phyloP scores from a whole-genome alignment of 2,797 vertebrate genomes.

The Centroberyx gerrardi region DNA sequence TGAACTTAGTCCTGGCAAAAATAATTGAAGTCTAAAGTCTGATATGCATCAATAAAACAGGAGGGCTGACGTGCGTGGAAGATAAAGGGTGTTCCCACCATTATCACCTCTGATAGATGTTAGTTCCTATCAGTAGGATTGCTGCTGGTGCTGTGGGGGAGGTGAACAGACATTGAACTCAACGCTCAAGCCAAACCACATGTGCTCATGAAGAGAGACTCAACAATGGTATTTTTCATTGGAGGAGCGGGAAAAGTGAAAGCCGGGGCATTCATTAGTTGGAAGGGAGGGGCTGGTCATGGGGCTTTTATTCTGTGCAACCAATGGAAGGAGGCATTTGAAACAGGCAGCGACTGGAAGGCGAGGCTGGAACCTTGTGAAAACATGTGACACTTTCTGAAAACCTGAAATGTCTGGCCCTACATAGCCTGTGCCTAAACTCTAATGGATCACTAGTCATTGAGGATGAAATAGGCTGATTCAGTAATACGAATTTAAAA shows the following conservation, averaged over 20 bases:
- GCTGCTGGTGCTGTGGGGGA: conserved; percentile 37
- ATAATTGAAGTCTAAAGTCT: conserved; percentile 49
- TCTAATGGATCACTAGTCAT: background rate
- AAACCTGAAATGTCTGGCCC: conserved; percentile 33
- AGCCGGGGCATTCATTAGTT: conserved; percentile 63
- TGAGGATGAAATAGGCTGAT: background rate
- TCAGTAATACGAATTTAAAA: conserved; percentile 1
- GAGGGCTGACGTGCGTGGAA: background rate
- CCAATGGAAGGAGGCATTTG: conserved; percentile 60
- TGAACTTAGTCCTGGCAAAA: background rate
- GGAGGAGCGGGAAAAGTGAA: conserved; percentile 62
- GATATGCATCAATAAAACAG: conserved; percentile 21
- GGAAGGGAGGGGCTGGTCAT: conserved; percentile 61
- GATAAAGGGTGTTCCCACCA: conserved; percentile 38
- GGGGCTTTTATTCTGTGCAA: conserved; percentile 57
- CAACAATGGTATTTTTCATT: conserved; percentile 66
- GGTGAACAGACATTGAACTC: conserved; percentile 67
- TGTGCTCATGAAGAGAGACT: conserved; percentile 52
- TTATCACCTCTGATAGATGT: conserved; percentile 49
- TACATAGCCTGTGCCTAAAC: conserved; percentile 3
- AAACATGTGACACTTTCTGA: conserved; percentile 59
- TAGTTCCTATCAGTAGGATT: conserved; percentile 12
- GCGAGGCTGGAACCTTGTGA: conserved; percentile 40
- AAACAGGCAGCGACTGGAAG: conserved; percentile 47
- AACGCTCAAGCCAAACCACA: conserved; percentile 56